phyloP scores from a whole-genome alignment of 2,113 vertebrate species.

The Taurulus bubalis region DNA sequence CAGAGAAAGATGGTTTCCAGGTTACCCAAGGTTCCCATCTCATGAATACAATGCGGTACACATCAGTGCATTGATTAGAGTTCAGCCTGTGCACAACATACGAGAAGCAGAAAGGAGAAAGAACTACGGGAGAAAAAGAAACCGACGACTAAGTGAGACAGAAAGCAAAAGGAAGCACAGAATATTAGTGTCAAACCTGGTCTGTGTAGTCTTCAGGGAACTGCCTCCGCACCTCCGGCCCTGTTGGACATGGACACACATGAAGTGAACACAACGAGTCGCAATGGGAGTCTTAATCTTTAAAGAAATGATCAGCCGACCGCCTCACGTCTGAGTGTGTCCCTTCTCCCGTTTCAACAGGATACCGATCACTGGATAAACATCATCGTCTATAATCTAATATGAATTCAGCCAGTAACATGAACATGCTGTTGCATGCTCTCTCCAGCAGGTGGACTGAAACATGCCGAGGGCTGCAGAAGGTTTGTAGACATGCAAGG shows the following conservation, averaged over 20 bases:
- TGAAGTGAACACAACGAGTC: conserved; percentile 63
- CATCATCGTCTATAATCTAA: no score
- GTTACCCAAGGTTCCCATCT: neutral
- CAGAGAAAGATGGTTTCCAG: neutral
- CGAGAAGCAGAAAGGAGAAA: neutral
- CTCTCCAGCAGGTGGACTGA: no score
- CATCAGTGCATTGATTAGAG: neutral
- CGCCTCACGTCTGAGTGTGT: no score
- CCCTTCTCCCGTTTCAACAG: no score
- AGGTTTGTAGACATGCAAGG: no score
- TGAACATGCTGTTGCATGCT: no score
- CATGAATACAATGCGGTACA: neutral
- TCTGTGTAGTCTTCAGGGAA: conserved; percentile 96
- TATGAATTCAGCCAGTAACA: no score
- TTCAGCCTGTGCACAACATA: neutral
- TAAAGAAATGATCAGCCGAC: no score
- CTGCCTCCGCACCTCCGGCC: conserved; percentile 91
- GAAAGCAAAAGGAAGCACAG: conserved; percentile 33
- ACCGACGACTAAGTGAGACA: neutral
- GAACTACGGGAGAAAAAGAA: neutral
- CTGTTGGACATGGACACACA: conserved; percentile 92
- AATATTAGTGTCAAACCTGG: conserved; percentile 93
- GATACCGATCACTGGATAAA: no score
- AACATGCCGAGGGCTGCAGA: no score
- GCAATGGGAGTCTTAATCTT: neutral